phyloP scores from a whole-genome alignment of 1,140 invertebrate genomes.

The Polypedilum vanderplanki region DNA sequence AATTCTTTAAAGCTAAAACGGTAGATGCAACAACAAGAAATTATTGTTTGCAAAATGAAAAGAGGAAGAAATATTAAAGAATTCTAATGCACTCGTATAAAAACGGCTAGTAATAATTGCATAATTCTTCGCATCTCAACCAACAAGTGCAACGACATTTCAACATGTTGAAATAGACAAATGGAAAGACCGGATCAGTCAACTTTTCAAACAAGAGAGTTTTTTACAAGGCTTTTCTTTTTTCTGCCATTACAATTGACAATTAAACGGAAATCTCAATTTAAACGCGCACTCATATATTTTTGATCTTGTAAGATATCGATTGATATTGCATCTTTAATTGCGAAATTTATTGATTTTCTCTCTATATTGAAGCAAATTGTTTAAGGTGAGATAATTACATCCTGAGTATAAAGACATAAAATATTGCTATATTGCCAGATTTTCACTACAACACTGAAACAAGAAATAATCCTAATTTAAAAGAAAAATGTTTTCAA shows the following conservation, averaged over 20 bases:
- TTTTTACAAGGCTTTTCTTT: too few species aligned
- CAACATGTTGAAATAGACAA: neutral
- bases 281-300: neutral
- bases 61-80: neutral
- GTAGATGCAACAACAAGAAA: neutral
- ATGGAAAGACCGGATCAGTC: conserved; percentile 9
- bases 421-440: neutral
- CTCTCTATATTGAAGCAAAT: neutral
- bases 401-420: neutral
- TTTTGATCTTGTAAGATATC: neutral
- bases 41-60: neutral
- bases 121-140: neutral
- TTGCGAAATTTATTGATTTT: neutral
- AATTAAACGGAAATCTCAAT: neutral
- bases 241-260: neutral
- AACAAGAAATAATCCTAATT: neutral
- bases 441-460: neutral
- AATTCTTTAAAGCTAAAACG: neutral
- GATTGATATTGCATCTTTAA: neutral
- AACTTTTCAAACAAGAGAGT: neutral
- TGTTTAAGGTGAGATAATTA: neutral
- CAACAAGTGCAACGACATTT: neutral
- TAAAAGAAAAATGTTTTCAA: neutral
- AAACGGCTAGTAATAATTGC: neutral
- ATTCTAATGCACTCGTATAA: neutral